Evolutionary conservation across 2,888 invertebrate genomes (phyloP), one percentile per base, ranked within the genome.

Genomic region (Pseudeuparius sepicola): DNA sequence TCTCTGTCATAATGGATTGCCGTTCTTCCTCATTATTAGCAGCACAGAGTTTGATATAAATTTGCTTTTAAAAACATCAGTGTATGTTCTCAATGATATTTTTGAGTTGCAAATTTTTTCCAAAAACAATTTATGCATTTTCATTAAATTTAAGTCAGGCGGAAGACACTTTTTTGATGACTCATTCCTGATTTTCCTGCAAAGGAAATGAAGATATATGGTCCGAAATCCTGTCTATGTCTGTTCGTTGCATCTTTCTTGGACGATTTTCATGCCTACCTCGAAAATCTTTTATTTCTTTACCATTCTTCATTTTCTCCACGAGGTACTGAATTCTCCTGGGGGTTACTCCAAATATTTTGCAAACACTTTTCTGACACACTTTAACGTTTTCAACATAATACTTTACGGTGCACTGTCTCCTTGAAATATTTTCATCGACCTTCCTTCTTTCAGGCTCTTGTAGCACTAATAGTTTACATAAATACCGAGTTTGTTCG

Each of bases 141-240:
- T 25, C 13, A 27, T 26, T 27, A 34, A 34, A 14, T 25, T 26
- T 13, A 34, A 20, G 27, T 34, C 34, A 12, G 16, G 13, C 14
- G 27, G 18, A 17, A 27, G 15, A 20, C 26, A 34, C 34, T 26
- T 24, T 27, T 26, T 27, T 25, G 17, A 18, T 5, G 17, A 26
- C 20, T 34, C 14, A 28, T 15, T 28, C 27, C 23, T 34, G 28
- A 18, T 26, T 36, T 31, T 31, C 31, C 18, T 37, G 32, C 15
- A 24, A 25, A 27, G 32, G 32, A 24, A 33, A 37, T 27, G 27
- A 27, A 14, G 20, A 18, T 20, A 37, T 37, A 33, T 37, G 37
- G n/a, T 32, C 20, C 7, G 20, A 10, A 13, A 37, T 33, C 14
- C 17, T 15, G 14, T 46, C 37, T 37, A 37, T 46, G 42, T 46